A percentile compares a stretch with the other conserved stretches of the same genome.
Conservation (phyloP, 2,888 invertebrate genomes). For the Eutolmus rufibarbis region DNA sequence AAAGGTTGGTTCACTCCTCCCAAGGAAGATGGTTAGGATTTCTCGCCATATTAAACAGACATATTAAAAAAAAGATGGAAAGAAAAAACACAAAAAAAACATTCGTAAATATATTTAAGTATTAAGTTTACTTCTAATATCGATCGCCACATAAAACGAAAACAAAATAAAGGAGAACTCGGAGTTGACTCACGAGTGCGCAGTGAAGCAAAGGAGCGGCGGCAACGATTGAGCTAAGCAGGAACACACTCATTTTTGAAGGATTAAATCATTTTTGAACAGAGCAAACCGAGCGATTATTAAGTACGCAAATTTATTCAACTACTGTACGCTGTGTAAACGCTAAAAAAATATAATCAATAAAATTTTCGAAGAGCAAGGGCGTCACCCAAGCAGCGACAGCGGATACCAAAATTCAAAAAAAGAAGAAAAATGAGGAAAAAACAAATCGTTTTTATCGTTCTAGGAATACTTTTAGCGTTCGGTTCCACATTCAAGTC, state of each 20-base stretch:
- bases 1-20: constrained; percentile 91
- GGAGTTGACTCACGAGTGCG: background rate
- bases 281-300: background rate
- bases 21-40: constrained; percentile 85
- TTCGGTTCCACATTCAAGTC: constrained; percentile 5
- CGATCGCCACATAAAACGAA: constrained; percentile 34
- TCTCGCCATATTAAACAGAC: constrained; percentile 6
- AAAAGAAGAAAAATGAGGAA: background rate
- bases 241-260: background rate
- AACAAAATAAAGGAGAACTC: background rate
- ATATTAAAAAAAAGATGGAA: constrained; percentile 4
- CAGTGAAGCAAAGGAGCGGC: background rate
- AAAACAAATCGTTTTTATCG: background rate
- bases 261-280: background rate
- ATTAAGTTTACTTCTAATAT: constrained; percentile 45
- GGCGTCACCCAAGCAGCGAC: background rate
- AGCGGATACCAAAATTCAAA: background rate
- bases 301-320: background rate
- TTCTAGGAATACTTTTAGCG: background rate
- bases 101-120: constrained; percentile 47
- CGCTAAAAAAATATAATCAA: background rate
- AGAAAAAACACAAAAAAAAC: constrained; percentile 32
- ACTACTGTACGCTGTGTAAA: background rate
- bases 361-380: background rate
- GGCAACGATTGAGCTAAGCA: background rate